Evolutionary conservation across 2,113 vertebrate genomes (phyloP).

Genomic region (Progne subis): DNA sequence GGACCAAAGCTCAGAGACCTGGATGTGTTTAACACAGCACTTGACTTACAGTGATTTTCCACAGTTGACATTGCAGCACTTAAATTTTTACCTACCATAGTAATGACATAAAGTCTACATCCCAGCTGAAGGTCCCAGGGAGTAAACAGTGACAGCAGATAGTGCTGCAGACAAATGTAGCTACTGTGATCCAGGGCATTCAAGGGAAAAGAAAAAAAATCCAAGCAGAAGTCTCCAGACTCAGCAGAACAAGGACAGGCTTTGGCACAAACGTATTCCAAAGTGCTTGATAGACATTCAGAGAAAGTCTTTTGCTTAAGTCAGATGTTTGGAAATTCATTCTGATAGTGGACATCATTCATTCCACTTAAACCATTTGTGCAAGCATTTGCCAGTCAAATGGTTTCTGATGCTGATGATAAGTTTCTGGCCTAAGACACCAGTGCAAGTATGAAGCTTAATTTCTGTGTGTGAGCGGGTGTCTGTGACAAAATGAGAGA

Average conservation of each 20-base stretch:
- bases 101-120: background rate
- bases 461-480: background rate
- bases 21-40: background rate
- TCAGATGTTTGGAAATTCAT: background rate
- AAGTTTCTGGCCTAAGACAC: background rate
- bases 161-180: background rate
- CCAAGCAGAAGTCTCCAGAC: background rate
- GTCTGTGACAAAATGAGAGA: background rate
- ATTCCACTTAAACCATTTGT: background rate
- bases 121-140: background rate
- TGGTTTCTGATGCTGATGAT: background rate
- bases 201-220: background rate
- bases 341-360: background rate
- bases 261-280: background rate
- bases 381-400: conserved; percentile 8
- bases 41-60: background rate
- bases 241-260: background rate
- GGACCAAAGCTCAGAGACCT: background rate
- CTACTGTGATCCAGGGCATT: background rate
- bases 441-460: background rate
- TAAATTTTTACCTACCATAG: background rate
- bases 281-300: background rate
- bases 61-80: background rate
- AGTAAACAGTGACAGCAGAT: background rate
- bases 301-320: background rate